Conservation (phyloP, 2,797 vertebrate genomes). For the Xenopus petersii region DNA sequence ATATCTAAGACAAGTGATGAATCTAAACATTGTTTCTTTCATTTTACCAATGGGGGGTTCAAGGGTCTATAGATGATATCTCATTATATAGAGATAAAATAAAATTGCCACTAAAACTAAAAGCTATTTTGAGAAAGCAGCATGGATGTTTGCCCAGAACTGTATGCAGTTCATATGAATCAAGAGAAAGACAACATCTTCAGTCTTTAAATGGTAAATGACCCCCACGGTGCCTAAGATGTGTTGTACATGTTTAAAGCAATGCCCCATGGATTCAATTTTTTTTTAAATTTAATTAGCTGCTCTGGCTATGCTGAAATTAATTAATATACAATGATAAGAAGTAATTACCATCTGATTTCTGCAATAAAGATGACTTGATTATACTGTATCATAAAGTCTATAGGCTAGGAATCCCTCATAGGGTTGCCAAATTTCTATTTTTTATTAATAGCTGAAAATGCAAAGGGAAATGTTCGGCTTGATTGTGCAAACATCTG, state of each 20-base stretch:
- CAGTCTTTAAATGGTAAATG: neutral
- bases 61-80: no score
- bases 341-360: conserved; percentile 22
- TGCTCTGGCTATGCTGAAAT: conserved; percentile 6
- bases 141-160: neutral
- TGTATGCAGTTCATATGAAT: no score
- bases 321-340: conserved; percentile 41
- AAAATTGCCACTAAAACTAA: no score
- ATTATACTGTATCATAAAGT: conserved; percentile 18
- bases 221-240: neutral
- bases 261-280: neutral
- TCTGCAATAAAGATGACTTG: conserved; percentile 21
- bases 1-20: no score
- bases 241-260: neutral
- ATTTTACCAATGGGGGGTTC: no score
- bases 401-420: conserved; percentile 14
- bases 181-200: neutral
- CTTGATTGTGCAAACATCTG: no score
- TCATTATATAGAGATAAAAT: no score
- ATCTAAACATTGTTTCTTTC: no score
- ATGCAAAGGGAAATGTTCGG: no score
- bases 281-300: conserved; percentile 36
- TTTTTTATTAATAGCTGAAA: neutral
- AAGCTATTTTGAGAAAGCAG: no score
- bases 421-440: conserved; percentile 6